A percentile compares a stretch with the other conserved stretches of the same genome.
These are phyloP conservation scores for Apistogramma diplotaenia DNA, from an alignment of 2,113 vertebrate species.

Conservation along the genomic window DNA sequence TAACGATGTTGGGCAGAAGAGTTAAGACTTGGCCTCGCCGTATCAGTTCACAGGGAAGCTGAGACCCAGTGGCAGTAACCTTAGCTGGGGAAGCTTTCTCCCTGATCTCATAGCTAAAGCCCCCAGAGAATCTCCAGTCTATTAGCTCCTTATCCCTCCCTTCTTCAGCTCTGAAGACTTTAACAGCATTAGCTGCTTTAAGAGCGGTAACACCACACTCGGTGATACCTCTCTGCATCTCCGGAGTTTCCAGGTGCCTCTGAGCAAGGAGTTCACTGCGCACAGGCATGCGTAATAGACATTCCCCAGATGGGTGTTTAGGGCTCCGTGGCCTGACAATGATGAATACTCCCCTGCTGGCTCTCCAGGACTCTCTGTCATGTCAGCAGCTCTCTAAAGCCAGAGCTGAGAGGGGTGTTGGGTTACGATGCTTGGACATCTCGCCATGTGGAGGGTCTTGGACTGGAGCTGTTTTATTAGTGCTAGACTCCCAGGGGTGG, in stretches of 20 bases:
- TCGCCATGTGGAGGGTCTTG: conserved; percentile 59
- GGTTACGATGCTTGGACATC: conserved; percentile 55
- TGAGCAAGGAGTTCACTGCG: conserved; percentile 23
- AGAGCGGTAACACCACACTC: conserved; percentile 40
- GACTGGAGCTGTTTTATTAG: conserved; percentile 69
- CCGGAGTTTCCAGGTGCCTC: conserved; percentile 28
- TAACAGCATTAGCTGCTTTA: conserved; percentile 52
- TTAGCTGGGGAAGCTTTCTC: conserved; percentile 19
- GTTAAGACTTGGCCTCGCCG: neutral
- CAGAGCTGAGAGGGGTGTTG: conserved; percentile 43
- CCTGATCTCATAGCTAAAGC: conserved; percentile 49
- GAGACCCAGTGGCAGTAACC: conserved; percentile 38
- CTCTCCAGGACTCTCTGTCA: conserved; percentile 55
- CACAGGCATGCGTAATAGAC: conserved; percentile 50
- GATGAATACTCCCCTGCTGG: conserved; percentile 62
- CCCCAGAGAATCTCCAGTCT: conserved; percentile 46
- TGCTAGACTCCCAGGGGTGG: conserved; percentile 54
- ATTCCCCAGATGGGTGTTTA: conserved; percentile 46
- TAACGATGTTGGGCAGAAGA: neutral
- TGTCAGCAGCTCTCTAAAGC: conserved; percentile 70
- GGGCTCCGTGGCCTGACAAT: conserved; percentile 42
- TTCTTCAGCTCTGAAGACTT: conserved; percentile 42
- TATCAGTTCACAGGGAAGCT: conserved; percentile 22
- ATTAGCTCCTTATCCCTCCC: conserved; percentile 49
- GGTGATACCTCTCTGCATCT: conserved; percentile 20